Evolutionary conservation across 1,140 invertebrate genomes (phyloP), one percentile per base, ranked within the genome.

Genomic region (Euwallacea similis): DNA sequence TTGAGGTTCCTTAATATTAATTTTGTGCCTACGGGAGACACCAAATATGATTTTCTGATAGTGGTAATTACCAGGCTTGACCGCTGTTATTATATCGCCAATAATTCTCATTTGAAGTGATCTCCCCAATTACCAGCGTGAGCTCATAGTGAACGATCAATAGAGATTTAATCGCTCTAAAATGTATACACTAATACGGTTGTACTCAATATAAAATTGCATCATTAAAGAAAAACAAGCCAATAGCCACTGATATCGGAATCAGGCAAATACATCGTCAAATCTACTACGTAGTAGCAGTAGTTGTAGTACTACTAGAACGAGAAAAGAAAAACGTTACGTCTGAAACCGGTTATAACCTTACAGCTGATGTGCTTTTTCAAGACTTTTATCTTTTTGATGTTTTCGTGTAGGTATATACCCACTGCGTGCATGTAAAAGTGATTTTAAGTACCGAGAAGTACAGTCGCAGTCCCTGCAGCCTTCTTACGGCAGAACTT

Each of bases 321-420:
- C 70, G 71, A 77, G 78, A 78, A 73, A 75, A 79, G 74, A 70
- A 78, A 66, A 72, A 74, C 73, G 75, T 71, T 76, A 69, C 73
- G 70, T 62, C 50, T 72, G 16, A 79, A 80, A 80, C 79, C 76
- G 79, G 79, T 80, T 80, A 73, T 76, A 72, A 72, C 74, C 75
- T 80, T 79, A 76, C 79, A 80, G 78, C 79, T 80, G 79, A 80
- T 80, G 78, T 77, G 76, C 78, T 78, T 80, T 79, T 79, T 80
- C 76, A 75, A 74, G 72, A 76, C 63, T 75, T 75, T 70, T 62
- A 54, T 59, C 66, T 75, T 73, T 67, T 74, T 62, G 59, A 73
- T 73, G 70, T 76, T 76, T 76, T 77, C 75, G 70, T 77, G 71
- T 75, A 75, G 69, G 74, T 73, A 76, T 76, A 76, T 76, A 77